Conservation (phyloP, 2,113 vertebrate species). For the Oreochromis niloticus region DNA sequence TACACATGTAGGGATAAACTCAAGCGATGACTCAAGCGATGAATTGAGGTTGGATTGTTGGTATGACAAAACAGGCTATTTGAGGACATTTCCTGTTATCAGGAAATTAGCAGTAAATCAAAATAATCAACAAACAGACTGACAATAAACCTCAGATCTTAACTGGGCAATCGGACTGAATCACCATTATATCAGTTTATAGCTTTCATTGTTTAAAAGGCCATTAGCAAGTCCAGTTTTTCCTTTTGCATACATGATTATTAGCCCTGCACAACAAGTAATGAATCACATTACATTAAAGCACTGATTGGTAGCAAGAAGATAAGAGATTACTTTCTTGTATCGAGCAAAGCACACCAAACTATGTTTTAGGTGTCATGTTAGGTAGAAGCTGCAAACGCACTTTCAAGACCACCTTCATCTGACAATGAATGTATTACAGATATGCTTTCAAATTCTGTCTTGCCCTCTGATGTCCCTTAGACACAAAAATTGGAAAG, state of each 20-base stretch:
- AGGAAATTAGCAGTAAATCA: neutral
- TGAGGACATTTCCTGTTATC: neutral
- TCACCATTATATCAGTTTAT: neutral
- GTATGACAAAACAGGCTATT: neutral
- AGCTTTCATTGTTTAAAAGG: neutral
- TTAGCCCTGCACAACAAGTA: neutral
- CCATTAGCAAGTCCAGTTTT: neutral
- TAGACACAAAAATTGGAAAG: neutral
- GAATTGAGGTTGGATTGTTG: neutral
- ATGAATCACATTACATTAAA: neutral
- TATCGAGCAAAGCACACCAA: fast-evolving
- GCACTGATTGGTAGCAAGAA: neutral
- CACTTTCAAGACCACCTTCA: neutral
- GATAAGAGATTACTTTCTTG: neutral
- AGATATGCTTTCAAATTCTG: neutral
- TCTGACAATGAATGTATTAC: neutral
- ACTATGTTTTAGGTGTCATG: neutral
- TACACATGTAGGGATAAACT: neutral
- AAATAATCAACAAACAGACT: neutral
- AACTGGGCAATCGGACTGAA: neutral
- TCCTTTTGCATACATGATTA: neutral
- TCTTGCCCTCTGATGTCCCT: neutral
- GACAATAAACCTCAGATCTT: neutral
- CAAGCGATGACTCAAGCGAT: neutral
- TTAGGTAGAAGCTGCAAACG: neutral